Percentiles rank a stretch among this genome's conserved stretches.
These are phyloP conservation scores for Melanocharis versteri DNA, from an alignment of 2,113 vertebrate genomes.

Conservation along the genomic window DNA sequence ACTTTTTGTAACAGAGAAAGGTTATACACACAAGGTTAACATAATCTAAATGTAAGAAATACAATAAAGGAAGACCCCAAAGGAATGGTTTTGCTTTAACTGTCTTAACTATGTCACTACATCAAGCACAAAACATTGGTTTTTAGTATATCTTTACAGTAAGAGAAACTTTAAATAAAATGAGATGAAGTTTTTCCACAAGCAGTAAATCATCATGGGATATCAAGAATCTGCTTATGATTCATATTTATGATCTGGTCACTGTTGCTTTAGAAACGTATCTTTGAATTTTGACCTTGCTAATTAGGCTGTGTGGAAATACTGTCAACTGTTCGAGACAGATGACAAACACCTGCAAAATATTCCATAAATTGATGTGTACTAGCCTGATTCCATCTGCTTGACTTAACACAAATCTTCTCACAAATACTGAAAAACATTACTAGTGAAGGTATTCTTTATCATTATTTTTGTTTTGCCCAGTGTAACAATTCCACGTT, in stretches of 20 bases:
- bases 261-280: not conserved
- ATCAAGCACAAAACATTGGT: not conserved
- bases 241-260: not conserved
- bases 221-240: not conserved
- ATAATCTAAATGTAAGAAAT: not conserved
- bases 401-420: not conserved
- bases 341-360: slow-evolving; percentile 5
- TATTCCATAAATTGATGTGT: not conserved
- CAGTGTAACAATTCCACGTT: not conserved
- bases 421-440: not conserved
- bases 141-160: not conserved
- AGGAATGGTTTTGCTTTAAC: not conserved
- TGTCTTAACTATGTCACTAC: not conserved
- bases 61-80: not conserved
- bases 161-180: not conserved
- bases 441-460: not conserved
- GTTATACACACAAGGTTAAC: not conserved
- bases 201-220: not conserved
- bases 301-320: not conserved
- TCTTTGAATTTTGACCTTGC: not conserved
- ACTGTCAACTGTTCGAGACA: not conserved
- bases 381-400: not conserved
- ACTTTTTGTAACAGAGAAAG: not conserved
- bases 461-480: not conserved
- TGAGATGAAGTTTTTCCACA: not conserved